A percentile compares a stretch with the other conserved stretches of the same genome.
phyloP scores from a whole-genome alignment of 37 sponge, comb jelly and placozoan genomes.

The Chondrosia reniformis region DNA sequence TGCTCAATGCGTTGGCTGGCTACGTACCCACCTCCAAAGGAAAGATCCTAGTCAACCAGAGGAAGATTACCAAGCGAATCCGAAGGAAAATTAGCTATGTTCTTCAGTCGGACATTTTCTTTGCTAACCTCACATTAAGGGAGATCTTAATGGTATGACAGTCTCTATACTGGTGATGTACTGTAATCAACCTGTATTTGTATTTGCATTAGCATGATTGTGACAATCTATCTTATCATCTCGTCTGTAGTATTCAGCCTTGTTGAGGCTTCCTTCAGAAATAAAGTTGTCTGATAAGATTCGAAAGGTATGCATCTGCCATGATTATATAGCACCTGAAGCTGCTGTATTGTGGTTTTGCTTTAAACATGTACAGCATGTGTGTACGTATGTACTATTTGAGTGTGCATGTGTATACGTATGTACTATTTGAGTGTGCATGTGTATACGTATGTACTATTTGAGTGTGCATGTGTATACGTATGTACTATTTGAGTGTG shows the following conservation, averaged over 20 bases:
- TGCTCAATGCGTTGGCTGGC: conserved; percentile 75
- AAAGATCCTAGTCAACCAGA: conserved; percentile 39
- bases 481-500: too few species aligned
- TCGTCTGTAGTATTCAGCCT: conserved; percentile 60
- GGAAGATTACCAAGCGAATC: conserved; percentile 45
- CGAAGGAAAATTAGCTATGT: conserved; percentile 71
- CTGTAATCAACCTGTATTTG: not conserved
- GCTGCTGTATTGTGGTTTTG: too few species aligned
- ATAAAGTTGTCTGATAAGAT: conserved; percentile 43
- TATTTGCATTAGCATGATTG: not conserved
- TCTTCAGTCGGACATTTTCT: conserved; percentile 80
- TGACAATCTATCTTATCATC: not conserved
- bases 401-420: too few species aligned
- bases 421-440: too few species aligned
- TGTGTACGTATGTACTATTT: too few species aligned
- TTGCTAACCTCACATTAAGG: conserved; percentile 71
- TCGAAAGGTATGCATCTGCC: conserved; percentile 25
- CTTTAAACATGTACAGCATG: too few species aligned
- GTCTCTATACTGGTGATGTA: not conserved
- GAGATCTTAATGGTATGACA: conserved; percentile 59
- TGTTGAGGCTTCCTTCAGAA: conserved; percentile 54
- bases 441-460: too few species aligned
- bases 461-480: too few species aligned
- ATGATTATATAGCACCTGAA: too few species aligned
- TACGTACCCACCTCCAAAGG: conserved; percentile 34